Evolutionary conservation across 2,797 vertebrate species (phyloP), one percentile per base, ranked within the genome.

Genomic region (Muscicapa comitata): DNA sequence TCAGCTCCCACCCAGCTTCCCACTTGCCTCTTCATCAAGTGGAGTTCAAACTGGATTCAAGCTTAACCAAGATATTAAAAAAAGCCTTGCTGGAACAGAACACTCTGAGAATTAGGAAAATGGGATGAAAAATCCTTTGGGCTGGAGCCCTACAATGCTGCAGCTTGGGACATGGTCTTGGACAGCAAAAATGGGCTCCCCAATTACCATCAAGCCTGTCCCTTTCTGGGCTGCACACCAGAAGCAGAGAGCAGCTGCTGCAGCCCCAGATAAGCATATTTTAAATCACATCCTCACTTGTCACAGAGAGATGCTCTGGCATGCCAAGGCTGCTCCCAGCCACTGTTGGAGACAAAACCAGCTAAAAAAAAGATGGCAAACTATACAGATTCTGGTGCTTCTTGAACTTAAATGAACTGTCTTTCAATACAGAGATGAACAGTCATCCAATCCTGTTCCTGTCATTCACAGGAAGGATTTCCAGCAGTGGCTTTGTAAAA

Each of bases 221-320:
- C 50, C 57, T 73, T 71, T 91, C 82, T 80, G 77, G 72, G 88
- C 57, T 86, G 78, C 6, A 20, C 76, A 93, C 25, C 88, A 95
- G 91, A 71, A 92, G 38, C 21, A 33, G 75, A 93, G 94, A 95
- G 75, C 55, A 93, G 80, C 87, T 92, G 85, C 76, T 16, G 26
- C 65, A 14, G 11, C 31, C 68, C 18, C 75, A 53, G 50, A 62
- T 2, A 4, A 78, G 25, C 31, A 67, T 1, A 17, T 67, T 90
- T 82, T 47, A 71, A 82, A 91, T 81, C 23, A 51, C 78, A 79
- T 38, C 67, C 77, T 89, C 58, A 37, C 42, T 48, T 48, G 58
- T 75, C 85, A n/a, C n/a, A n/a, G n/a, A 76, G 65, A 13, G 53
- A 77, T 31, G 31, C 35, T 90, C 72, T 76, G 43, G 43, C 61